Base-by-base conservation (phyloP, 1,140 invertebrate genomes). In the Aphelinus atriplicis region DNA sequence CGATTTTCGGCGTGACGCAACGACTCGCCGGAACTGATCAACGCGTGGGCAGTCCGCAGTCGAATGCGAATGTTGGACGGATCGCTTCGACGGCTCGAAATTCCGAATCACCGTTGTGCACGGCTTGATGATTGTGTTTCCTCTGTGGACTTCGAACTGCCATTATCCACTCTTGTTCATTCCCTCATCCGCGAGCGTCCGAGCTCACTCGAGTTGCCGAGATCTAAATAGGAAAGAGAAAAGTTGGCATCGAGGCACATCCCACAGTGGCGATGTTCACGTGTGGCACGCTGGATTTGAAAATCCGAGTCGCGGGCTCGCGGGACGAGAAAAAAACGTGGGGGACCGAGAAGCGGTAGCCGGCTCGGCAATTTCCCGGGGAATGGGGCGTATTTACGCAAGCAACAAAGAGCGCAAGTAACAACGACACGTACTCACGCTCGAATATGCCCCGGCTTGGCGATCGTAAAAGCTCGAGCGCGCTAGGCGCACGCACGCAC, bases 401-500 rank as follows among this genome's bases (percentile, higher is more conserved):
- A 48, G 69, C 69, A 76, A 76, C 75, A 76, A 76, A 76, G 75
- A 72, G 69, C 53, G 62, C 71, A 50, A 58, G 58, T 47, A 77
- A 67, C 75, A 77, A 77, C 75, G 75, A 72, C 75, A 77, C 75
- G 75, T 73, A 73, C 70, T 70, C 70, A 73, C 26, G 26, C 26
- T 26, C 26, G 26, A 26, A 26, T 26, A 77, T 77, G 70, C 71
- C 62, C 47, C 47, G 7, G 71, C 26, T 26, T 26, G 71, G 51
- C 64, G 69, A 66, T 76, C 75, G 64, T 76, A 76, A 76, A 76
- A 76, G 57, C 9, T 26, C 53, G 64, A 56, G 55, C 71, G 61
- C 71, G 64, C 51, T 26, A 74, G 65, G 68, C 60, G 60, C 56
- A 47, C 50, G 60, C 46, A 73, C 61, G 60, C 58, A 63, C 47